Evolutionary conservation across 1,140 invertebrate species (phyloP), one percentile per base, ranked within the genome.

Genomic region (Trichomalopsis sarcophagae): DNA sequence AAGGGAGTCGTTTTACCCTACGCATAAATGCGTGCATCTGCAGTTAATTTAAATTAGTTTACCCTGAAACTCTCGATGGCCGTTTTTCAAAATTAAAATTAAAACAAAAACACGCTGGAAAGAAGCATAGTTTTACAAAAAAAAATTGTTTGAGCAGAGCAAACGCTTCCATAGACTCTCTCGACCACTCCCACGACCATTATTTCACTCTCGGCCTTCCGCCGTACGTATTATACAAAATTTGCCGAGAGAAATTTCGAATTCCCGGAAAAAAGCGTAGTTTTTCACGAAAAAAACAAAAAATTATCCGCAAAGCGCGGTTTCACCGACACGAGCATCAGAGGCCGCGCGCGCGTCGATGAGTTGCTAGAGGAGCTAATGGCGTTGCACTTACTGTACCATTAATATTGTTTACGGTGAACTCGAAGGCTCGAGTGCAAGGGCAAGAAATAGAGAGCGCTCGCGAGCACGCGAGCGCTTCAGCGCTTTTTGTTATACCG

Each of bases 391-490:
- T 79, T 40, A 73, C 40, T 62, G 44, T 13, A 79, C 47, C 76
- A 84, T 84, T 84, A 73, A 79, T 62, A 84, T 79, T 84, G 68
- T 84, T 84, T 79, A 84, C 76, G 68, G 23, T 84, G 82, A 55
- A 73, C 75, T 84, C 81, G 23, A 75, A 21, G 17, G 11, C 40
- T 47, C 13, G 40, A 69, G 62, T 33, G 10, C 50, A 78, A 77
- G 55, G 73, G 73, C 21, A 62, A 74, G 33, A 82, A 82, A 75
- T 66, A 76, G 5, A 76, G 69, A 68, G 73, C 7, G 69, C 10
- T 2, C 23, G 69, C 10, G 6, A 14, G 69, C 44, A 36, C 27
- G 1, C 27, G 50, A 23, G 81, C 33, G 36, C 27, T 27, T 2
- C 14, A 5, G 2, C 30, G 81, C 81, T 74, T 66, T 47, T 62